phyloP scores from a whole-genome alignment of 2,113 vertebrate genomes.

The Xenopus tropicalis region DNA sequence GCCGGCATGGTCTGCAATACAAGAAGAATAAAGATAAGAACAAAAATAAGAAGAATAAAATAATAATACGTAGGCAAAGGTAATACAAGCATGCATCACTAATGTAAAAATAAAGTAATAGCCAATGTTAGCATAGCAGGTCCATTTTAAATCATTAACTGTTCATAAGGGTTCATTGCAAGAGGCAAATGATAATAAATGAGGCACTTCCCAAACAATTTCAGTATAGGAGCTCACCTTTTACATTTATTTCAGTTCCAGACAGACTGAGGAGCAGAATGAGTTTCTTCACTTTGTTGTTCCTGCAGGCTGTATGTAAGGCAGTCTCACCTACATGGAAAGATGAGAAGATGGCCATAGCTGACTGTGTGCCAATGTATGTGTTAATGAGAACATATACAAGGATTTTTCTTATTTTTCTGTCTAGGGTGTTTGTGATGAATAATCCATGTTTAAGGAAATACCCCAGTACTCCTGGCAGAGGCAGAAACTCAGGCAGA shows the following conservation, averaged over 20 bases:
- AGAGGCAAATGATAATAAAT: too few relatives aligned
- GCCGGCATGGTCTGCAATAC: constrained; percentile 92
- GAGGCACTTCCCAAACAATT: too few relatives aligned
- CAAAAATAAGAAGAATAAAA: constrained; percentile 68
- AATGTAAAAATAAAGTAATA: constrained; percentile 40
- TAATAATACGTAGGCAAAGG: constrained; percentile 43
- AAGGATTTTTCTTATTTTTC: not conserved
- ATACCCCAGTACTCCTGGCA: constrained; percentile 58
- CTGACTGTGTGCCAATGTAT: constrained; percentile 63
- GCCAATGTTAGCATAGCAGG: too few relatives aligned
- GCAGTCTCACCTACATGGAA: constrained; percentile 87
- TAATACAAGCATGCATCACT: constrained; percentile 43
- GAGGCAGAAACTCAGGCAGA: constrained; percentile 59
- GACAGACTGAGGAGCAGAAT: constrained; percentile 78
- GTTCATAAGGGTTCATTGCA: too few relatives aligned
- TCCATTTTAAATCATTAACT: too few relatives aligned
- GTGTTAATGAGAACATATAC: not conserved
- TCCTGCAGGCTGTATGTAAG: constrained; percentile 88
- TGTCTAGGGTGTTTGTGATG: not conserved
- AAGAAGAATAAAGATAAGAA: constrained; percentile 73
- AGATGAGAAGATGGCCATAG: constrained; percentile 52
- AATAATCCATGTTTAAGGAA: constrained; percentile 18
- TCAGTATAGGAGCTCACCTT: constrained; percentile 74
- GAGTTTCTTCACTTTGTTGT: constrained; percentile 87
- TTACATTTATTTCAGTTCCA: constrained; percentile 83